A percentile compares a stretch with the other conserved stretches of the same genome.
Conservation (phyloP, 2,113 vertebrate species). For the Oryctolagus cuniculus region mOryCun1.1 NC_091445.1:55703001-55703500, state of each 20-base stretch:
- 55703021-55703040: neutral
- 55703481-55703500: slow-evolving; percentile 71
- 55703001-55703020: neutral
- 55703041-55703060: neutral
- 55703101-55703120: neutral
- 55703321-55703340: slow-evolving; percentile 43
- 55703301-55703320: slow-evolving; percentile 49
- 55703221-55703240: slow-evolving; percentile 31
- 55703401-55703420: slow-evolving; percentile 79
- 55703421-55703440: slow-evolving; percentile 81
- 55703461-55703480: slow-evolving; percentile 72
- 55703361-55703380: slow-evolving; percentile 74
- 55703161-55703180: neutral
- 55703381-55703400: slow-evolving; percentile 77
- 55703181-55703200: neutral
- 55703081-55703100: neutral
- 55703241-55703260: slow-evolving; percentile 59
- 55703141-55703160: neutral
- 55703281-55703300: slow-evolving; percentile 51
- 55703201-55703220: neutral
- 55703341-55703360: slow-evolving; percentile 70
- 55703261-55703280: slow-evolving; percentile 6
- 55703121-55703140: neutral
- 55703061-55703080: neutral
- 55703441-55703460: slow-evolving; percentile 79